A percentile compares a stretch with the other conserved stretches of the same genome.
phyloP scores from a whole-genome alignment of 2,888 invertebrate genomes.

The Chydorus sphaericus region DNA sequence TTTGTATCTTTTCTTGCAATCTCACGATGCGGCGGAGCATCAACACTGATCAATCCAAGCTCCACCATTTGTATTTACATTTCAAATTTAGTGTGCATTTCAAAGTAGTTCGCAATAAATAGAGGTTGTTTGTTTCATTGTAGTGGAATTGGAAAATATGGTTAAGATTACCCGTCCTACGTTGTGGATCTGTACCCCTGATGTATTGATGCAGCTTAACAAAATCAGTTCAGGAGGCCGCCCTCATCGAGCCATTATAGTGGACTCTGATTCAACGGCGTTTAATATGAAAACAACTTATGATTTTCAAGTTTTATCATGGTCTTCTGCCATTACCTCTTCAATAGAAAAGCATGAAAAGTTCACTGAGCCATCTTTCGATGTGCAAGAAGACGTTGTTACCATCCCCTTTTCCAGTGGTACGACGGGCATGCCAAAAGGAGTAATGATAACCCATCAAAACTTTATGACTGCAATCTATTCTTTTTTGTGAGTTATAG shows the following conservation, averaged over 20 bases:
- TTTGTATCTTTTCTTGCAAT: not conserved
- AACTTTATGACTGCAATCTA: constrained; percentile 39
- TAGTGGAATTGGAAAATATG: constrained; percentile 14
- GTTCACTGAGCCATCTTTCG: no score
- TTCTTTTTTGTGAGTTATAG: constrained; percentile 19
- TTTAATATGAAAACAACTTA: not conserved
- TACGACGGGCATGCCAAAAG: constrained; percentile 68
- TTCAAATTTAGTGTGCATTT: no score
- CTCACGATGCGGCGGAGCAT: not conserved
- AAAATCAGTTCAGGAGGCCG: not conserved
- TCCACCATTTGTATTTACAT: no score
- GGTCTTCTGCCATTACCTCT: not conserved
- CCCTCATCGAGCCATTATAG: not conserved
- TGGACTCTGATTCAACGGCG: not conserved
- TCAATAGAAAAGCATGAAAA: no score
- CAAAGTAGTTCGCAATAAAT: no score
- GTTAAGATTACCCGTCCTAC: constrained; percentile 8
- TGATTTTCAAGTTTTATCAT: not conserved
- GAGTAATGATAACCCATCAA: constrained; percentile 53
- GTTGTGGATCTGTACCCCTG: constrained; percentile 10
- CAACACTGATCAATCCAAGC: not conserved
- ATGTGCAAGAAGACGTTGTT: constrained; percentile 27
- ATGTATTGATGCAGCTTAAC: not conserved
- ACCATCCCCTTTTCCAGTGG: constrained; percentile 62
- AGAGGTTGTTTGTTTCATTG: not conserved